phyloP scores from a whole-genome alignment of 2,113 vertebrate species.

The Mionectes macconnelli region DNA sequence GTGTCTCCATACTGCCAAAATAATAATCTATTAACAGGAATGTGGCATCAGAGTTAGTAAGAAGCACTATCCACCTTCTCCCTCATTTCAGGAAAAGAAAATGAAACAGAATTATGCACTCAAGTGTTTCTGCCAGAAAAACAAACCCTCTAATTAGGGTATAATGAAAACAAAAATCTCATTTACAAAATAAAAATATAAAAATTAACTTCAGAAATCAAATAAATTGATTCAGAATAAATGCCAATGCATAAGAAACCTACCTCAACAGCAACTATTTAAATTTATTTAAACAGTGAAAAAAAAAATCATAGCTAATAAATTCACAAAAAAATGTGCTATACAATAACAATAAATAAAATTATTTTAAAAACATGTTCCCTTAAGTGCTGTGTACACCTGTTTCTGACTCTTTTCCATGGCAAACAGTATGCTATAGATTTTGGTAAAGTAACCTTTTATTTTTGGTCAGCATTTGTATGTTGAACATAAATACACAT shows the following conservation, averaged over 20 bases:
- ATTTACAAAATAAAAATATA: slow-evolving; percentile 67
- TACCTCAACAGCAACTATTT: slow-evolving; percentile 50
- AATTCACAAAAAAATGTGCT: slow-evolving; percentile 54
- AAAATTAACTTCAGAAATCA: slow-evolving; percentile 72
- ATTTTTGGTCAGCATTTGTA: slow-evolving; percentile 66
- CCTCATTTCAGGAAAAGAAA: slow-evolving; percentile 21
- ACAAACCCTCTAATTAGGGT: slow-evolving; percentile 64
- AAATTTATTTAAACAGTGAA: slow-evolving; percentile 67
- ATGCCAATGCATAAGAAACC: slow-evolving; percentile 53
- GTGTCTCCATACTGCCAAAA: neutral
- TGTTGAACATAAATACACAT: slow-evolving; percentile 72
- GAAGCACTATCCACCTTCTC: neutral
- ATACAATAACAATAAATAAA: slow-evolving; percentile 78
- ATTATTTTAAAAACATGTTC: slow-evolving; percentile 37
- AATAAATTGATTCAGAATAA: slow-evolving; percentile 60
- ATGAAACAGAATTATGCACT: slow-evolving; percentile 58
- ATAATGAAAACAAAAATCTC: slow-evolving; percentile 45
- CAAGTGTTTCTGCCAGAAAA: slow-evolving; percentile 45
- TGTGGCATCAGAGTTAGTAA: neutral
- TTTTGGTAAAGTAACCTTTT: slow-evolving; percentile 71
- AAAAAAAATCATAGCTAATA: slow-evolving; percentile 27
- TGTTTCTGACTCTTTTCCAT: slow-evolving; percentile 62
- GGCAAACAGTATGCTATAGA: slow-evolving; percentile 66
- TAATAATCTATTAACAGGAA: neutral
- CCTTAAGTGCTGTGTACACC: slow-evolving; percentile 70